These are phyloP conservation scores for Leucophenga varia DNA, from an alignment of 1,140 invertebrate genomes.

Conservation along the genomic window DNA sequence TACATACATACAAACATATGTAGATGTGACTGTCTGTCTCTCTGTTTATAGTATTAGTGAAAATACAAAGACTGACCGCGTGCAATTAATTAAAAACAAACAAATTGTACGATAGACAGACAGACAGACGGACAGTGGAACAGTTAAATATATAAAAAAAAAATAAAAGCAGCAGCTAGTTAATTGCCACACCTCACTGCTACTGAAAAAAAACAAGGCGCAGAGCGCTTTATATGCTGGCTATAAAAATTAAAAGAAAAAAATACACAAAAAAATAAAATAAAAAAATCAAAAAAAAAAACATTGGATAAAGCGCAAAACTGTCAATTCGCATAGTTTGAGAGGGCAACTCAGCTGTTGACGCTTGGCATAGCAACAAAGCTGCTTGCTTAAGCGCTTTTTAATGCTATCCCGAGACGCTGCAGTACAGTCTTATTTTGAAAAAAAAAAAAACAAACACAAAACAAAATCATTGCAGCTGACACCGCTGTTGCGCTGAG, in stretches of 20 bases:
- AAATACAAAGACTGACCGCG: conserved; percentile 28
- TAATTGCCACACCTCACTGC: too few species aligned
- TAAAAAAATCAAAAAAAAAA: too few species aligned
- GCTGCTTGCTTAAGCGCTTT: conserved; percentile 50
- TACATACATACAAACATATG: conserved; percentile 19
- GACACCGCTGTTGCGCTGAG: neutral
- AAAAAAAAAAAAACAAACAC: neutral
- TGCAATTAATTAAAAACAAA: conserved; percentile 57
- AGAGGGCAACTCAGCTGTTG: neutral
- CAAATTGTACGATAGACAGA: conserved; percentile 50
- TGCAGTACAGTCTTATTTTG: too few species aligned
- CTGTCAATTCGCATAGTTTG: conserved; percentile 46
- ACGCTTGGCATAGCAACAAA: conserved; percentile 40
- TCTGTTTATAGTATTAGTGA: too few species aligned
- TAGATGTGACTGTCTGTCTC: too few species aligned
- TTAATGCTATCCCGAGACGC: conserved; percentile 30
- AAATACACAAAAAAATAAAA: too few species aligned
- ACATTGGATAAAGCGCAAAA: conserved; percentile 21
- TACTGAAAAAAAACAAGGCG: too few species aligned
- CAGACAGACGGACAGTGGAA: neutral
- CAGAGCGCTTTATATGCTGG: too few species aligned
- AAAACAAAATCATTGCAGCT: neutral
- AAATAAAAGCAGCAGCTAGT: too few species aligned
- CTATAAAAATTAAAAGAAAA: too few species aligned
- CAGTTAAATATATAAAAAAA: too few species aligned